phyloP scores from a whole-genome alignment of 2,113 vertebrate genomes.

The Nesogale talazaci region DNA sequence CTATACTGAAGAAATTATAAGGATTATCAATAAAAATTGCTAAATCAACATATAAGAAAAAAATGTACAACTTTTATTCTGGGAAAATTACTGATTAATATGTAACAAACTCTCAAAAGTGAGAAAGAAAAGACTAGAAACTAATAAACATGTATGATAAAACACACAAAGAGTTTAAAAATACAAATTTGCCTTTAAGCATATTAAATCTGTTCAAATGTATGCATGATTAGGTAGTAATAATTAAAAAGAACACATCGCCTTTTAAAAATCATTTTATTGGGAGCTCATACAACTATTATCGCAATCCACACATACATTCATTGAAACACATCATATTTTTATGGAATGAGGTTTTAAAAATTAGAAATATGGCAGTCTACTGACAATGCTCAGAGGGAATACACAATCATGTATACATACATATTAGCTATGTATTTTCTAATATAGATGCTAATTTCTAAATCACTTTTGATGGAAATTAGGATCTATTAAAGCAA shows the following conservation, averaged over 20 bases:
- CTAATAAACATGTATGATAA: background rate
- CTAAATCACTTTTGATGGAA: background rate
- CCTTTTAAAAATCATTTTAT: too few species aligned
- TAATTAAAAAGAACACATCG: background rate
- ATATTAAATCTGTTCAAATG: background rate
- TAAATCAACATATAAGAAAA: background rate
- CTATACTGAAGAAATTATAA: background rate
- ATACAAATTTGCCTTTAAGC: background rate
- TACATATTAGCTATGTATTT: too few species aligned
- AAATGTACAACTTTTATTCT: background rate
- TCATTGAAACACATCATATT: too few species aligned
- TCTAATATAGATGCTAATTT: background rate
- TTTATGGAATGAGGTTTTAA: background rate
- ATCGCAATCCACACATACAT: too few species aligned
- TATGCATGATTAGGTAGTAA: background rate
- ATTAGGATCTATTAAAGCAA: background rate
- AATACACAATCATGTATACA: background rate
- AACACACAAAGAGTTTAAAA: background rate
- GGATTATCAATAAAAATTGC: background rate
- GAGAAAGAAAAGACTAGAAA: background rate
- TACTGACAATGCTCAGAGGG: background rate
- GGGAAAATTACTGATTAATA: background rate
- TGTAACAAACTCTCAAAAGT: background rate
- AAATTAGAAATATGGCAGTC: background rate
- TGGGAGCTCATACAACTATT: too few species aligned